Evolutionary conservation across 2,797 vertebrate species (phyloP).

Genomic region (Lagodon rhomboides): DNA sequence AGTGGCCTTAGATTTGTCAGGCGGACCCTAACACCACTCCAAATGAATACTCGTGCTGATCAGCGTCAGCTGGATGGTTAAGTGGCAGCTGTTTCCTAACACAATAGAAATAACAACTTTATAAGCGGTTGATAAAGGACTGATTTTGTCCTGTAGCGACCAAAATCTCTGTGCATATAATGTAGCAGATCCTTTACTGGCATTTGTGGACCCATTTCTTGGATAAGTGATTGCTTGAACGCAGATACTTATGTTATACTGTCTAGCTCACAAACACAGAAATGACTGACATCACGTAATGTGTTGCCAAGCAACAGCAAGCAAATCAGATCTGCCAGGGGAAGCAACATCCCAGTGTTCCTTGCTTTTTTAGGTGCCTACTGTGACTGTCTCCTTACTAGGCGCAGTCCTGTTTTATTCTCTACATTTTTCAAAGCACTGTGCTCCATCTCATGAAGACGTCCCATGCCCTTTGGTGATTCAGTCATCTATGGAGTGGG

Average conservation of each 20-base stretch:
- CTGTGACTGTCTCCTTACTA: not conserved
- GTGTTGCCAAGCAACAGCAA: constrained; percentile 25
- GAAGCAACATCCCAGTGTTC: not conserved
- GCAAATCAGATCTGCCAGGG: constrained; percentile 2
- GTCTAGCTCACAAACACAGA: not conserved
- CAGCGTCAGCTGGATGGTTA: not conserved
- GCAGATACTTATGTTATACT: not conserved
- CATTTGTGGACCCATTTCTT: not conserved
- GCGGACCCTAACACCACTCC: not conserved
- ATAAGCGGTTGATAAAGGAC: too few relatives aligned
- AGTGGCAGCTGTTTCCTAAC: not conserved
- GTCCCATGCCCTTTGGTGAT: not conserved
- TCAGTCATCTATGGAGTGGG: not conserved
- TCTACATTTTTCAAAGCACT: not conserved
- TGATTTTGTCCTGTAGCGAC: not conserved
- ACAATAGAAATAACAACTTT: not conserved
- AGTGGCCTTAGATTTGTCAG: not conserved
- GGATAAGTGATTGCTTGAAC: not conserved
- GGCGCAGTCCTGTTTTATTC: not conserved
- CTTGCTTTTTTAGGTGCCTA: too few relatives aligned
- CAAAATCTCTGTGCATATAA: not conserved
- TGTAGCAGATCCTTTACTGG: not conserved
- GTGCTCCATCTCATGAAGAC: too few relatives aligned
- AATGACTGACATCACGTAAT: not conserved
- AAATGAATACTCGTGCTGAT: not conserved